Evolutionary conservation across 2,113 vertebrate genomes (phyloP), one percentile per base, ranked within the genome.

Genomic region (Oncorhynchus clarkii): DNA sequence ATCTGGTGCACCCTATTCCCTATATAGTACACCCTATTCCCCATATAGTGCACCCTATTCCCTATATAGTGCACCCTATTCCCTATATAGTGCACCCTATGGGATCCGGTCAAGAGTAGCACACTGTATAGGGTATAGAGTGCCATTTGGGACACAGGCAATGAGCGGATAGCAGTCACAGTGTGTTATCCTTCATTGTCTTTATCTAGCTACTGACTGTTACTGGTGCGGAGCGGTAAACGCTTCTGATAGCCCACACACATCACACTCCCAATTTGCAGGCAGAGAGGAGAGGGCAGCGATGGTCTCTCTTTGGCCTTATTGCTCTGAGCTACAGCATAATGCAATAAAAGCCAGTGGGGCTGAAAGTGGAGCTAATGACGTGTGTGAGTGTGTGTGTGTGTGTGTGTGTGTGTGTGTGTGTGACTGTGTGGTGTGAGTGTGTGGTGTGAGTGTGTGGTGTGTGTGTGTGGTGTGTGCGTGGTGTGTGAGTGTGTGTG

Each of bases 291-390:
- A 54, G 70, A 60, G 80, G 48, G n/a, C 57, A 20, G 12, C 74
- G 71, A 77, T 82, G 82, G 1, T 64, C 74, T 34, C 81, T 88
- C 69, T 82, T 68, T 80, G 84, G 71, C 73, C 79, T 88, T 85
- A 84, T 86, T 81, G 81, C 80, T 85, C 67, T 62, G 79, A 82
- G 81, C 79, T 80, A 71, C 77, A 79, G 73, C 75, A 66, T 77
- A 77, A 72, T 60, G 59, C 72, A 80, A 77, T 81, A 78, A 86
- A 88, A 86, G 79, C 73, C 77, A 73, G 60, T 73, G 76, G 78
- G 77, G 81, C 80, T 24, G 22, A 91, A 86, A 82, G 62, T 49
- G 16, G 71, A 82, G 66, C 80, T 88, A 90, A 88, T 82, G 85
- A 84, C 78, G 83, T 79, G 79, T 75, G 78, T 31, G 51, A n/a